Evolutionary conservation across 1,140 invertebrate species (phyloP).

Genomic region (Euwallacea similis): DNA sequence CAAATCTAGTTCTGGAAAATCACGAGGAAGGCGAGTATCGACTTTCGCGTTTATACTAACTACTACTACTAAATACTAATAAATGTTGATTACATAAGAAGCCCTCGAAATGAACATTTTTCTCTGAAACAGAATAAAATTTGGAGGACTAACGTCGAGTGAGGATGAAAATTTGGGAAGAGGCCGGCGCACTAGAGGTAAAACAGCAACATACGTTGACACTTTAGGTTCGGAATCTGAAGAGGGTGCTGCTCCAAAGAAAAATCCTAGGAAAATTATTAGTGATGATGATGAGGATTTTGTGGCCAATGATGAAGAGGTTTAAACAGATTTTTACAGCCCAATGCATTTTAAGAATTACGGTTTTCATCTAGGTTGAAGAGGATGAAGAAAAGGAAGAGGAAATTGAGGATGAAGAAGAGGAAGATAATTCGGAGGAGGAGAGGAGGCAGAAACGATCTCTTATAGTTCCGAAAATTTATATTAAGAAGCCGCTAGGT

Average conservation of each 20-base stretch:
- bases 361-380: slow-evolving; percentile 29
- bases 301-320: slow-evolving; percentile 56
- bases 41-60: neutral
- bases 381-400: slow-evolving; percentile 48
- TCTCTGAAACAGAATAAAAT: slow-evolving; percentile 52
- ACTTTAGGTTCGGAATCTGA: slow-evolving; percentile 64
- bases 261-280: slow-evolving; percentile 24
- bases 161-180: slow-evolving; percentile 55
- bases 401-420: slow-evolving; percentile 40
- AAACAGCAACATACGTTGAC: slow-evolving; percentile 73
- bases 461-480: slow-evolving; percentile 41
- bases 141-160: slow-evolving; percentile 60
- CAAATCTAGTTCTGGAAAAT: slow-evolving; percentile 8
- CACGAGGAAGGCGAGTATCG: slow-evolving; percentile 4
- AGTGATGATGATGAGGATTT: slow-evolving; percentile 57
- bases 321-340: neutral
- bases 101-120: neutral
- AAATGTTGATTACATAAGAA: neutral
- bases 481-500: slow-evolving; percentile 40
- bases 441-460: slow-evolving; percentile 41
- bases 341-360: neutral
- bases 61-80: neutral
- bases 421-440: slow-evolving; percentile 31
- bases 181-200: slow-evolving; percentile 64
- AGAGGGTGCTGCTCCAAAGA: slow-evolving; percentile 51